A percentile compares a stretch with the other conserved stretches of the same genome.
These are phyloP conservation scores for Euthynnus affinis DNA, from an alignment of 2,797 vertebrate genomes.

Conservation along the genomic window DNA sequence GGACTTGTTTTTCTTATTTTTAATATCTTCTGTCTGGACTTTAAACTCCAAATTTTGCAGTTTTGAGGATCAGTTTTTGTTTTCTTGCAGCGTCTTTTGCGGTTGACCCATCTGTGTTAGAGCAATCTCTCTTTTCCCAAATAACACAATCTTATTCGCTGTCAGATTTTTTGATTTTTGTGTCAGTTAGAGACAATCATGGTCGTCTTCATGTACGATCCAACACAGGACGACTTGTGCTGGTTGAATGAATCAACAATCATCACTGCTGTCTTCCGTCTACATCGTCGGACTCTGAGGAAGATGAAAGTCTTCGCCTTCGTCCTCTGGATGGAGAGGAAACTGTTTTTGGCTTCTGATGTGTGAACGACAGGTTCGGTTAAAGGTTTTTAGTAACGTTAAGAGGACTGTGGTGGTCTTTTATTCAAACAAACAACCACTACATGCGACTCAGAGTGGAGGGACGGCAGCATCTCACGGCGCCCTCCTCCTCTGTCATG, in stretches of 20 bases:
- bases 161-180: slow-evolving; percentile 19
- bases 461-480: slow-evolving; percentile 4
- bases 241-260: slow-evolving; percentile 34
- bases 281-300: slow-evolving; percentile 24
- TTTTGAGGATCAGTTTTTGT: neutral
- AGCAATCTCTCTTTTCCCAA: slow-evolving; percentile 12
- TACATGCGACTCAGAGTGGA: no score
- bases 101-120: neutral
- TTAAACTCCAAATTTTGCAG: neutral
- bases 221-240: neutral
- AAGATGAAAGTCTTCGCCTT: neutral
- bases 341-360: slow-evolving; percentile 12
- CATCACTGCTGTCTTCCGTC: slow-evolving; percentile 28
- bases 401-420: no score
- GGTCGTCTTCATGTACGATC: neutral
- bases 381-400: neutral
- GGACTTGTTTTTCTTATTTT: neutral
- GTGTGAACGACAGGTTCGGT: neutral
- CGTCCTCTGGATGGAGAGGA: neutral
- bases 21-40: neutral
- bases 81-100: neutral
- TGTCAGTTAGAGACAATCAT: slow-evolving; percentile 40
- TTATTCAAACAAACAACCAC: no score
- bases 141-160: slow-evolving; percentile 52
- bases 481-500: slow-evolving; percentile 31